Evolutionary conservation across 2,113 vertebrate species (phyloP), one percentile per base, ranked within the genome.

Genomic region (Oncorhynchus gorbuscha): DNA sequence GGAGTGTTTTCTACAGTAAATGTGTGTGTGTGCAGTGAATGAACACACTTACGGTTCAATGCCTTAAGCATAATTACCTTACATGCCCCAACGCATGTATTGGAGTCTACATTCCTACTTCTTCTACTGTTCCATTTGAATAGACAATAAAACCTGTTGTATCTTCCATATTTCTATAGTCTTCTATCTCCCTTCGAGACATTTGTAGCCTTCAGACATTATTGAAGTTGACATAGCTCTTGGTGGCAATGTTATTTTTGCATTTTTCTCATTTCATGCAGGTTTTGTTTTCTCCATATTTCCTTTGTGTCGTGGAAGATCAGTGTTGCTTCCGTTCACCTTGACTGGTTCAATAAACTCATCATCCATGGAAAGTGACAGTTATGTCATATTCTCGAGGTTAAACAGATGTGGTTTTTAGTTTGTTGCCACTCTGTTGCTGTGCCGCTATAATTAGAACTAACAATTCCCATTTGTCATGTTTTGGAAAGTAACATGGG

Each of bases 321-420:
- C 18, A 76, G 32, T 59, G 49, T 22, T 49, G 24, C 39, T 62
- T 65, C 45, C 55, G 6, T 66, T 55, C 69, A 77, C 76, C 69
- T 72, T 77, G 24, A 71, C 76, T 72, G 24, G 45, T 20, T 32
- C 69, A 45, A 70, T 26, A 49, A 71, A 45, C n/a, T 16, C 39
- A 49, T 72, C 16, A 22, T 61, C 32, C n/a, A 71, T 32, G 12
- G 18, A 30, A 66, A 72, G 59, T 72, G 76, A 77, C 76, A 77
- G 48, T 70, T 72, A 59, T 71, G 69, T 39, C 39, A 32, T 64
- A 65, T 72, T 66, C 76, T 48, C 14, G 68, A 64, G 68, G 68
- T 64, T 18, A 24, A 71, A 71, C 48, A 61, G 51, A 72, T 72
- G 51, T 30, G 24, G 26, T n/a, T 11, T 71, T 58, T 71, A 58